A percentile compares a stretch with the other conserved stretches of the same genome.
Conservation (phyloP, 1,140 invertebrate species). For the Propsilocerus akamusi region DNA sequence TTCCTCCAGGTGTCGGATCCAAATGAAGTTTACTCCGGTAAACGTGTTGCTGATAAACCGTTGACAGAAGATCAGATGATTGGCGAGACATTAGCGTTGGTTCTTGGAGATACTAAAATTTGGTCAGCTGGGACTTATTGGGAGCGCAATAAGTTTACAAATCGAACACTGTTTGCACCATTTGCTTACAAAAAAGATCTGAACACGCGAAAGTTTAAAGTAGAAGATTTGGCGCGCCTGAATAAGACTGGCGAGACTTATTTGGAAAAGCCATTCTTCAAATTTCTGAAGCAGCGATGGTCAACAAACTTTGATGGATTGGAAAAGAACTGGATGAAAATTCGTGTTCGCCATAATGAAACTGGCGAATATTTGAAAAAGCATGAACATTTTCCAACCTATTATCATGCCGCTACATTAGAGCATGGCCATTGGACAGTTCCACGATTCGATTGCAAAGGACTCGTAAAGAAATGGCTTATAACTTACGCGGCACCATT, state of each 20-base stretch:
- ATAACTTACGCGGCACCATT: constrained; percentile 90
- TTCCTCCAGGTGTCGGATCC: constrained; percentile 83
- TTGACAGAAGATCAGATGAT: constrained; percentile 89
- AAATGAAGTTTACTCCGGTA: constrained; percentile 84
- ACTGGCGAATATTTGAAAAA: constrained; percentile 61
- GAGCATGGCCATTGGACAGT: constrained; percentile 83
- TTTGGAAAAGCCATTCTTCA: constrained; percentile 69
- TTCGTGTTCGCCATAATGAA: constrained; percentile 78
- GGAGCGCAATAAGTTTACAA: constrained; percentile 91
- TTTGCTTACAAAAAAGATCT: constrained; percentile 77
- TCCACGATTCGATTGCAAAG: constrained; percentile 88
- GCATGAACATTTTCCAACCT: constrained; percentile 81
- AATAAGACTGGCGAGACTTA: constrained; percentile 68
- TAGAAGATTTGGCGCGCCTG: constrained; percentile 71
- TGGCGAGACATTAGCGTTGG: constrained; percentile 74
- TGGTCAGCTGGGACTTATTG: constrained; percentile 86
- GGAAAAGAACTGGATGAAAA: constrained; percentile 84
- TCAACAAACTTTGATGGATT: constrained; percentile 81
- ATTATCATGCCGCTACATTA: constrained; percentile 69
- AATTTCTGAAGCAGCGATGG: constrained; percentile 80
- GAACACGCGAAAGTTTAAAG: constrained; percentile 65
- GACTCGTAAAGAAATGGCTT: constrained; percentile 84
- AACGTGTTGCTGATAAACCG: constrained; percentile 67
- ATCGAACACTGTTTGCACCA: constrained; percentile 82
- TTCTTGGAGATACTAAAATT: constrained; percentile 80